Evolutionary conservation across 2,888 invertebrate species (phyloP), one percentile per base, ranked within the genome.

Genomic region (Noctua comes): DNA sequence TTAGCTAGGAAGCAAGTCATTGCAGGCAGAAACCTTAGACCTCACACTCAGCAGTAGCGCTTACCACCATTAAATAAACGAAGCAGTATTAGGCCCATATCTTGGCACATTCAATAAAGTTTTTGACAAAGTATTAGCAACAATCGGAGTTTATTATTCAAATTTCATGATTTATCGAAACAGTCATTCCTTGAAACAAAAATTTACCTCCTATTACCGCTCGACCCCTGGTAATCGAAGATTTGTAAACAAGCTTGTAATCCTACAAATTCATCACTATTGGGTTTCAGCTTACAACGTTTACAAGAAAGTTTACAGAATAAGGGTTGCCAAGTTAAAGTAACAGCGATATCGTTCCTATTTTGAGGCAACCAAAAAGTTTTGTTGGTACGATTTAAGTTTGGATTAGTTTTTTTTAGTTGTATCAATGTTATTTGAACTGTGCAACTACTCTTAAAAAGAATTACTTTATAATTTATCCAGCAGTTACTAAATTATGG

Each of bases 221-320:
- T 76, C 13, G 59, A 59, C 13, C n/a, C 66, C 68, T 73, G 62
- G 69, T 83, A 80, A 84, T 73, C 68, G n/a, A 48, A 84, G 65
- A 69, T 72, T 62, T n/a, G n/a, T 68, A 83, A 71, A 83, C 64
- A 57, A 68, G 40, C 64, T 24, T 68, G 64, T 73, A 69, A 84
- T 79, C 59, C 46, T 31, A 43, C 51, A 54, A 79, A 72, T n/a
- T 79, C 59, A 79, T 74, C 59, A 36, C 57, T 68, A 72, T 73
- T 73, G 69, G 54, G 72, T 79, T 57, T 77, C 70, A 59, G 43
- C 13, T 74, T 83, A 71, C 79, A 59, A 51, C 40, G 51, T 68
- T 64, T 64, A 71, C 57, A 46, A 59, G n/a, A 43, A 66, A 66
- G 31, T 69, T 81, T 18, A 57, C 18, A 27, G 75, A 46, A 27